Base-by-base conservation (phyloP, 2,888 invertebrate genomes). In the Acrobasis suavella region DNA sequence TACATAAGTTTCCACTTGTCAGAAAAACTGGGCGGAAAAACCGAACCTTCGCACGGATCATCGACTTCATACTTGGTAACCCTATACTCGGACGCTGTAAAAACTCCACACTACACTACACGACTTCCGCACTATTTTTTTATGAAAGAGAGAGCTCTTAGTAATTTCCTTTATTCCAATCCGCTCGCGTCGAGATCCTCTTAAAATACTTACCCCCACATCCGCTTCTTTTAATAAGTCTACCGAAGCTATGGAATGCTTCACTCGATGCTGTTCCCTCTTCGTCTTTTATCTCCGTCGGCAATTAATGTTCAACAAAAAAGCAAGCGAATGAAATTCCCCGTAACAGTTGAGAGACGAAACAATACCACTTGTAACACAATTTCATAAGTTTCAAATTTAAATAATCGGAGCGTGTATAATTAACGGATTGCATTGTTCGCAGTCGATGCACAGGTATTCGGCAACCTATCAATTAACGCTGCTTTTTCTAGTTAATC, bases 161-260 rank as follows among this genome's bases (percentile, higher is more conserved):
- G 89, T 91, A 90, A 91, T 91, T 89, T 92, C 91, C 91, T 92
- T 90, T 89, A 91, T 91, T 85, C 80, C 85, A 83, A 87, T 88
- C 87, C 87, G 85, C 89, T 87, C 86, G 82, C 85, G 87, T 79
- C 87, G 85, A 78, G 81, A 87, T 85, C 86, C 89, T 89, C 91
- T 91, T 89, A 92, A 92, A 92, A 92, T 92, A 91, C 92, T 84
- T 90, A 88, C 88, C 91, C 91, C 85, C 78, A 81, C 92, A 91
- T 92, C 92, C 92, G 92, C 85, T 91, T 89, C 92, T 91, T 91
- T 89, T 91, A 91, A 91, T 91, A 91, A 84, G 79, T 86, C 83
- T 80, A 81, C 87, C 84, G 85, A 84, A 83, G 86, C 85, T 78
- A 79, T 78, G 90, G 91, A 89, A 91, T 91, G 88, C 83, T 76